These are phyloP conservation scores for Mesorhabditis sp. DNA, from an alignment of 2,888 invertebrate genomes.

Conservation along the genomic window DNA sequence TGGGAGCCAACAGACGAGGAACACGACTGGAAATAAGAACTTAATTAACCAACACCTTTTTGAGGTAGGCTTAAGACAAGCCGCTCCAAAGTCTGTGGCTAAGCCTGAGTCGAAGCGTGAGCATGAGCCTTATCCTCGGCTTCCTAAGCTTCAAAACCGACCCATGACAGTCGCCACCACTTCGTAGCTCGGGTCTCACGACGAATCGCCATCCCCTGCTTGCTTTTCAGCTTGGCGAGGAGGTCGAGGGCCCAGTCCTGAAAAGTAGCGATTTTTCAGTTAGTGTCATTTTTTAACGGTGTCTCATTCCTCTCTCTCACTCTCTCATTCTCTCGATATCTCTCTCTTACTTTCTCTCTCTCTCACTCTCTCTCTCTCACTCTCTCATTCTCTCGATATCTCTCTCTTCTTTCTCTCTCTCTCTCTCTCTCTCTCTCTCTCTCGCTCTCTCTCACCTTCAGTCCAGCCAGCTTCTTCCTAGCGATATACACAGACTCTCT, in stretches of 20 bases:
- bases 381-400: constrained; percentile 45
- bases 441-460: constrained; percentile 35
- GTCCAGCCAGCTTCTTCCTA: constrained; percentile 55
- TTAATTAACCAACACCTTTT: background rate
- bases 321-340: background rate
- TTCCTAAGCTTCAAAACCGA: constrained; percentile 15
- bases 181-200: constrained; percentile 57
- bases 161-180: constrained; percentile 62
- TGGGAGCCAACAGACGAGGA: constrained; percentile 63
- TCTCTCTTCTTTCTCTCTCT: background rate
- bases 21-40: constrained; percentile 59
- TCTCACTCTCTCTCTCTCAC: constrained; percentile 50
- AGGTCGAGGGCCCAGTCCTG: constrained; percentile 53
- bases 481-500: constrained; percentile 56
- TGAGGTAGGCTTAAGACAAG: too few relatives aligned
- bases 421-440: background rate
- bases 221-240: constrained; percentile 54
- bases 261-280: constrained; percentile 7
- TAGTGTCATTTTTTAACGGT: too few relatives aligned
- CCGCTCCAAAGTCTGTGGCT: too few relatives aligned
- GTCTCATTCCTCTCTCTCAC: background rate
- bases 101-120: too few relatives aligned
- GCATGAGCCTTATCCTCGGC: too few relatives aligned
- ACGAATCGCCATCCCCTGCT: constrained; percentile 57
- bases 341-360: background rate